A percentile compares a stretch with the other conserved stretches of the same genome.
Evolutionary conservation across 2,797 vertebrate genomes (phyloP).

Genomic region (Typhlichthys subterraneus): DNA sequence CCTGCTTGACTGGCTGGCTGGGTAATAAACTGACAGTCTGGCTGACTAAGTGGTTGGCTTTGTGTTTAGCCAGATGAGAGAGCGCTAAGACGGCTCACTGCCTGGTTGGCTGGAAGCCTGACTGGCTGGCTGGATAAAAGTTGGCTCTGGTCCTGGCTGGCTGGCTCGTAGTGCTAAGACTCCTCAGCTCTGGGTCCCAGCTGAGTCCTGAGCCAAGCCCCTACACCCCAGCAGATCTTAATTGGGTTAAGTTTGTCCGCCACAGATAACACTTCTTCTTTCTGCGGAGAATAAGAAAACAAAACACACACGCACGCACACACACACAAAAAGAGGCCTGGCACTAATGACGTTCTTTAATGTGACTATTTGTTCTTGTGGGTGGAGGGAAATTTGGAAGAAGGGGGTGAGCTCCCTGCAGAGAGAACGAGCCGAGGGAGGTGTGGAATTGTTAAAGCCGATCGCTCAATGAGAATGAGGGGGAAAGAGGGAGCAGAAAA

Average conservation of each 20-base stretch:
- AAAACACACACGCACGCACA: slow-evolving; percentile 12
- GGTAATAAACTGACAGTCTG: background rate
- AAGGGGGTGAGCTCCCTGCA: slow-evolving; percentile 70
- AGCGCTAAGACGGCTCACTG: slow-evolving; percentile 9
- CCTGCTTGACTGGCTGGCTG: slow-evolving; percentile 4
- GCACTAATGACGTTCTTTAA: slow-evolving; percentile 82
- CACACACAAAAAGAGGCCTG: slow-evolving; percentile 50
- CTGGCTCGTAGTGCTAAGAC: slow-evolving; percentile 61
- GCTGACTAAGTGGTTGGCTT: slow-evolving; percentile 24
- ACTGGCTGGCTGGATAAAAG: slow-evolving; percentile 42
- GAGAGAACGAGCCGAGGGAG: slow-evolving; percentile 71
- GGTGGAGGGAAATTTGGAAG: slow-evolving; percentile 81
- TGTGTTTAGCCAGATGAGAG: background rate
- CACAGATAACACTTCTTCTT: slow-evolving; percentile 85
- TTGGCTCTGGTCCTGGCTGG: slow-evolving; percentile 50
- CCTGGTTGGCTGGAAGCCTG: slow-evolving; percentile 42
- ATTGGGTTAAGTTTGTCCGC: slow-evolving; percentile 87
- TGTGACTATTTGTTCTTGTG: slow-evolving; percentile 76
- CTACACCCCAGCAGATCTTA: slow-evolving; percentile 80
- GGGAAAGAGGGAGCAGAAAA: slow-evolving; percentile 35
- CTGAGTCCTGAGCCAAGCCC: slow-evolving; percentile 73
- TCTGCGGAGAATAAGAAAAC: slow-evolving; percentile 78
- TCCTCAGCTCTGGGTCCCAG: slow-evolving; percentile 61
- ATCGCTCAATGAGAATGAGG: slow-evolving; percentile 45
- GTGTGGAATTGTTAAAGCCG: slow-evolving; percentile 69